Conservation (phyloP, 2,113 vertebrate genomes). For the Saccopteryx leptura region DNA sequence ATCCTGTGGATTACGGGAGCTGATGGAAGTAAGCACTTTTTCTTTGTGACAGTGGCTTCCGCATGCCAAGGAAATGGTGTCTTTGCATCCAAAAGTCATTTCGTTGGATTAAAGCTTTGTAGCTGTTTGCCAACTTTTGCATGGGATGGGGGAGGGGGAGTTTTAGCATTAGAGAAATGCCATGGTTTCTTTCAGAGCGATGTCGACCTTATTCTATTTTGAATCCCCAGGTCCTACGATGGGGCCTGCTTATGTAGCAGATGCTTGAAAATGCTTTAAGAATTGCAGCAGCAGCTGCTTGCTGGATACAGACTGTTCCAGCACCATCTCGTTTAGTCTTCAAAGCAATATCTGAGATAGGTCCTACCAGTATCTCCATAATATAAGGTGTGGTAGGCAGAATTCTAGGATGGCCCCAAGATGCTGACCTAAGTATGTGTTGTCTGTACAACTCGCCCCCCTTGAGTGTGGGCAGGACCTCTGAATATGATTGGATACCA, state of each 20-base stretch:
- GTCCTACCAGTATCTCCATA: not conserved
- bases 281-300: not conserved
- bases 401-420: not conserved
- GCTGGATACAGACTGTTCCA: not conserved
- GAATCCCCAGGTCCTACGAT: not conserved
- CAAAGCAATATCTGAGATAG: not conserved
- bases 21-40: not conserved
- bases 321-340: not conserved
- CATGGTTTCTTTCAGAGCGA: not conserved
- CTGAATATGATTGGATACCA: not conserved
- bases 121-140: slow-evolving; percentile 10
- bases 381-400: not conserved
- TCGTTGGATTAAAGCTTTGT: slow-evolving; percentile 4
- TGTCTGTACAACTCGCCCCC: no score
- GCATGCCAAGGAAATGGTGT: not conserved
- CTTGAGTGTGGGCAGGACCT: not conserved
- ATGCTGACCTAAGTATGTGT: rapidly evolving
- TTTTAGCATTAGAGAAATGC: not conserved
- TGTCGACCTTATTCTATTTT: not conserved
- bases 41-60: not conserved
- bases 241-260: not conserved
- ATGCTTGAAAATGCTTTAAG: not conserved
- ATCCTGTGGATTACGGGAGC: not conserved
- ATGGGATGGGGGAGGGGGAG: not conserved
- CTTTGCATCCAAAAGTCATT: slow-evolving; percentile 26